These are phyloP conservation scores for Peribatodes rhomboidaria DNA, from an alignment of 2,888 invertebrate species.

Conservation along the genomic window DNA sequence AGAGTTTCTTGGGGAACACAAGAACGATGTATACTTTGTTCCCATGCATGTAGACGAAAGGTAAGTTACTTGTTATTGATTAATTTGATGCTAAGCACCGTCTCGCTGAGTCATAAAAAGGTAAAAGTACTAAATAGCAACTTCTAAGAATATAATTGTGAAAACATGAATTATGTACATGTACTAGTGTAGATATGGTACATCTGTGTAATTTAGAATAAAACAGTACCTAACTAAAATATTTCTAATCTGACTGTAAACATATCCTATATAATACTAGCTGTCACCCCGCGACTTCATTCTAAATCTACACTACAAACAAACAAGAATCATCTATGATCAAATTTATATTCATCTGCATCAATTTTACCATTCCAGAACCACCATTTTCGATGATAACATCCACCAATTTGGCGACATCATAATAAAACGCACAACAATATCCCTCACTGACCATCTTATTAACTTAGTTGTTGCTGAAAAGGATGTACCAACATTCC, in stretches of 20 bases:
- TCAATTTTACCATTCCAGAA: slow-evolving; percentile 54
- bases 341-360: not conserved
- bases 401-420: slow-evolving; percentile 76
- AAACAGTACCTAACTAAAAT: no score
- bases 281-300: no score
- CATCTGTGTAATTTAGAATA: no score
- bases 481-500: slow-evolving; percentile 59
- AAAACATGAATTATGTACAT: no score
- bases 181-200: no score
- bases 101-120: no score
- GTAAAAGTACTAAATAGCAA: no score
- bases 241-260: no score
- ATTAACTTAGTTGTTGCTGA: slow-evolving; percentile 57
- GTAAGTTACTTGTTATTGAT: slow-evolving; percentile 15
- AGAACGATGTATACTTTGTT: slow-evolving; percentile 14
- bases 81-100: not conserved
- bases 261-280: no score
- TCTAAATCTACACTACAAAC: no score
- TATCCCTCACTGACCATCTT: slow-evolving; percentile 54
- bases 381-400: slow-evolving; percentile 72
- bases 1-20: slow-evolving; percentile 20
- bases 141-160: no score
- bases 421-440: slow-evolving; percentile 52
- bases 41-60: slow-evolving; percentile 21
- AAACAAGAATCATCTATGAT: not conserved